phyloP scores from a whole-genome alignment of 2,797 vertebrate species.

The Tachyglossus aculeatus region DNA sequence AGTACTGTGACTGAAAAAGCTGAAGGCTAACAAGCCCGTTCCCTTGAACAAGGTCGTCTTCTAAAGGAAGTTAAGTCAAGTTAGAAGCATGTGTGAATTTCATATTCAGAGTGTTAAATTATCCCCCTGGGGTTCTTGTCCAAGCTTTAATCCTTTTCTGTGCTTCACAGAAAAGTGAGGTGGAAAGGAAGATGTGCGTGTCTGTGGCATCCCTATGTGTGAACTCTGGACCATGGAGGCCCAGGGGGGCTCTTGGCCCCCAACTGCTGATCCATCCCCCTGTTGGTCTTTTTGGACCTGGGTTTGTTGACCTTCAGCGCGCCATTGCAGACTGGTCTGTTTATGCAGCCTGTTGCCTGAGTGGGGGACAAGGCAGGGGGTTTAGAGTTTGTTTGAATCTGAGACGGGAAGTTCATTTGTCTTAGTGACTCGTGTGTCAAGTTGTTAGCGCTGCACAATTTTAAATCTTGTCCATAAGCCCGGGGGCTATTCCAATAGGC shows the following conservation, averaged over 20 bases:
- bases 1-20: constrained; percentile 1
- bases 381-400: constrained; percentile 59
- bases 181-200: too few species aligned
- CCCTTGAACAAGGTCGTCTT: constrained; percentile 28
- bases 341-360: constrained; percentile 16
- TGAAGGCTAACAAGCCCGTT: constrained; percentile 13
- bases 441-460: constrained; percentile 54
- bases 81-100: constrained; percentile 18
- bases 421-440: constrained; percentile 57
- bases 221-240: too few species aligned
- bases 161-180: background rate
- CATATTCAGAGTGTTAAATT: background rate
- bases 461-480: constrained; percentile 47
- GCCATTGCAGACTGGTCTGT: constrained; percentile 5
- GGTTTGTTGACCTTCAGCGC: background rate
- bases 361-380: constrained; percentile 28
- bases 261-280: too few species aligned
- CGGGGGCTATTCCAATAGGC: constrained; percentile 36
- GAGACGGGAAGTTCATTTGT: constrained; percentile 55
- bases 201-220: too few species aligned
- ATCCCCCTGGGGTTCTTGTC: background rate
- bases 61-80: too few species aligned
- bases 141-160: constrained; percentile 13
- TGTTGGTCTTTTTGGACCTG: constrained; percentile 9
- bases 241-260: too few species aligned